Conservation (phyloP, 2,888 invertebrate genomes). For the Ephialtes manifestator region DNA sequence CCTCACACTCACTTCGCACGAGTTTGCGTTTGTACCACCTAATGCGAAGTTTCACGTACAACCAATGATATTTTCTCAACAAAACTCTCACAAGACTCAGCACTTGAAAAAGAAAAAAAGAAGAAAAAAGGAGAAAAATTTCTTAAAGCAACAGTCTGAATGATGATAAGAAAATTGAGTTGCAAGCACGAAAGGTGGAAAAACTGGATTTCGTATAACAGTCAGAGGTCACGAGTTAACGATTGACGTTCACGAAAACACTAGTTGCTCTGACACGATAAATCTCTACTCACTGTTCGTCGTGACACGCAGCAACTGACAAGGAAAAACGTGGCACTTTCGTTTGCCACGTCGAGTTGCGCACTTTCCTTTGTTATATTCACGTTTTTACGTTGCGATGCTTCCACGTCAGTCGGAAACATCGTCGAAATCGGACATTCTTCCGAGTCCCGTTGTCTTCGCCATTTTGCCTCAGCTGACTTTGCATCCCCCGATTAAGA, state of each 20-base stretch:
- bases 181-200: not conserved
- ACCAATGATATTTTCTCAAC: not conserved
- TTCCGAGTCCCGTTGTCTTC: constrained; percentile 60
- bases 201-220: not conserved
- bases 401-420: constrained; percentile 43
- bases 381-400: not conserved
- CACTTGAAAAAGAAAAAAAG: not conserved
- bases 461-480: constrained; percentile 80
- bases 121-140: not conserved
- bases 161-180: not conserved
- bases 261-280: constrained; percentile 62
- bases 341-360: not conserved
- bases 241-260: constrained; percentile 73
- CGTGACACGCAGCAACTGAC: constrained; percentile 39
- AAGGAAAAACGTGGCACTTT: not conserved
- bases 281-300: constrained; percentile 71
- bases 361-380: not conserved
- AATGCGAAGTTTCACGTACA: not conserved
- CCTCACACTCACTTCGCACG: not conserved
- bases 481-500: constrained; percentile 63
- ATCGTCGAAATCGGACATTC: constrained; percentile 52
- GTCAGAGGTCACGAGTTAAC: constrained; percentile 43
- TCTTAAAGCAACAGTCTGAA: not conserved
- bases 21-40: not conserved
- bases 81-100: not conserved